A percentile compares a stretch with the other conserved stretches of the same genome.
Evolutionary conservation across 2,888 invertebrate species (phyloP).

Genomic region (Cactoblastis cactorum): DNA sequence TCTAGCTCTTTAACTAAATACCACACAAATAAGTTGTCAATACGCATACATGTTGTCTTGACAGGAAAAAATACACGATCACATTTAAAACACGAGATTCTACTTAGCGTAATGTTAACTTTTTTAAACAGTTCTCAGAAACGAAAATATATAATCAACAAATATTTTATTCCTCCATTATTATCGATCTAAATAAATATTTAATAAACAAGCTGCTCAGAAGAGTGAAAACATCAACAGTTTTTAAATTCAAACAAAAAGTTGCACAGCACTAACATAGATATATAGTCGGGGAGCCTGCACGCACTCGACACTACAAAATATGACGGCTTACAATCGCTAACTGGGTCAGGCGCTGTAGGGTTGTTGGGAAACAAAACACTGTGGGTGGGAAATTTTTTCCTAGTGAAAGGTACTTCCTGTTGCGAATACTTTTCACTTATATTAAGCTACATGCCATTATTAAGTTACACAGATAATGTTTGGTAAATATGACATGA

Average conservation of each 20-base stretch:
- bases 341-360: constrained; percentile 36
- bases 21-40: too few relatives aligned
- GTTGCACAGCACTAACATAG: constrained; percentile 4
- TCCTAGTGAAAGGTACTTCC: background rate
- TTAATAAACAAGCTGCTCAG: background rate
- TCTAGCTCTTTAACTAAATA: too few relatives aligned
- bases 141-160: too few relatives aligned
- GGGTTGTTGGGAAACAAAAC: constrained; percentile 15
- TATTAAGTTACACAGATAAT: background rate
- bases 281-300: constrained; percentile 2
- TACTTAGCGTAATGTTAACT: too few relatives aligned
- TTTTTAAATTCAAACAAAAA: constrained; percentile 7
- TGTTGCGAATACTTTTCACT: background rate
- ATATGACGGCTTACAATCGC: constrained; percentile 37
- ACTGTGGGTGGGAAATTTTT: background rate
- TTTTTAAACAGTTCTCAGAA: too few relatives aligned
- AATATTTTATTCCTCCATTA: too few relatives aligned
- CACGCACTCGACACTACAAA: constrained; percentile 28
- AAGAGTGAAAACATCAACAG: background rate
- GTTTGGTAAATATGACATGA: background rate
- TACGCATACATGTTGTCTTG: too few relatives aligned
- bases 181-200: background rate
- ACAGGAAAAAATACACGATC: too few relatives aligned
- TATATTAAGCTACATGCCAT: background rate
- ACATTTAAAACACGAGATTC: too few relatives aligned